Evolutionary conservation across 2,888 invertebrate species (phyloP), one percentile per base, ranked within the genome.

Genomic region (Thereva nobilitata): DNA sequence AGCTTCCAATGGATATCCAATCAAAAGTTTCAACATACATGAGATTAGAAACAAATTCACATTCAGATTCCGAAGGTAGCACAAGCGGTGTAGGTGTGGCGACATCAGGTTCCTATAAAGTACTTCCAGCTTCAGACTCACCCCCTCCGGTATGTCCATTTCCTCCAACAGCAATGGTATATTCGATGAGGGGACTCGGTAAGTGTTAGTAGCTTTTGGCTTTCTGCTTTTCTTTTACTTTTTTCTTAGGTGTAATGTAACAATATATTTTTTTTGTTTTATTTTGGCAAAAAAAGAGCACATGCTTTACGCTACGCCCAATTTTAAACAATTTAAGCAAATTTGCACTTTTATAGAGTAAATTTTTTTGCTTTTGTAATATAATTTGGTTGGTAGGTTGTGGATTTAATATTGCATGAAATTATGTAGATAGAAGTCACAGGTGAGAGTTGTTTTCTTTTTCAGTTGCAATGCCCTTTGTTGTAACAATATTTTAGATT

Each of bases 1-100:
- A 96, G 95, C 86, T 97, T 76, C 93, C 97, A 64, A 84, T 89
- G 45, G 96, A 96, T 80, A 89, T 95, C 42, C 97, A 97, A 83
- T 89, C 92, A 53, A 90, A 95, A 81, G 94, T 96, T 2, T 88
- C 90, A 40, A 87, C 88, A 40, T 92, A 92, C 76, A 79, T 81
- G 78, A 75, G 80, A 64, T 69, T 80, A 71, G 81, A 80, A 71
- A 80, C 80, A 42, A 78, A 80, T 71, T 81, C 80, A 53, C 80
- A 81, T 72, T 81, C 80, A 54, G 81, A 81, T 72, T 80, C 80
- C 50, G 81, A 81, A 72, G 78, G 80, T 70, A 81, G 80, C 70
- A 79, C 78, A 56, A 79, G 79, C 69, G 80, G 79, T 64, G 77
- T 80, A 70, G 79, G 80, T 70, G 76, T 78, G 67, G 75, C 78